Conservation (phyloP, 2,797 vertebrate species). For the Diglossa cyanea region DNA sequence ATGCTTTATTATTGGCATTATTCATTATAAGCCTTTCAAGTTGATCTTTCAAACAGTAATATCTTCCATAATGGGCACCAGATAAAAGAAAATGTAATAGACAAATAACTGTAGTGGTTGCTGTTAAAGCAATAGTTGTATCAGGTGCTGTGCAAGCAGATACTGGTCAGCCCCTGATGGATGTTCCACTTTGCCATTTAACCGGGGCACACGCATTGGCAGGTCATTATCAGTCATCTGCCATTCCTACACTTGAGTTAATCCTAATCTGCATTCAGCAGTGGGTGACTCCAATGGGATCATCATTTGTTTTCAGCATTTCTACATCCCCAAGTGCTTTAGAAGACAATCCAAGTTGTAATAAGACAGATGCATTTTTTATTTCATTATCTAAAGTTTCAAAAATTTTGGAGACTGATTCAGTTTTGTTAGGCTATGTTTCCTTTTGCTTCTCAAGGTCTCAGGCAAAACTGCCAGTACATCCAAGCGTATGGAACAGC, state of each 20-base stretch:
- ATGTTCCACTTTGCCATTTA: not conserved
- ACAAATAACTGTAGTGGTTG: not conserved
- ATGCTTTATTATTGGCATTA: not conserved
- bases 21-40: not conserved
- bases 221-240: conserved; percentile 13
- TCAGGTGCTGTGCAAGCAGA: not conserved
- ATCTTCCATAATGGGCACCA: not conserved
- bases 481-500: not conserved
- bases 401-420: not conserved
- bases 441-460: not conserved
- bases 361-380: not conserved
- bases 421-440: not conserved
- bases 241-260: not conserved
- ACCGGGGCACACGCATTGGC: not conserved
- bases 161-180: not conserved
- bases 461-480: not conserved
- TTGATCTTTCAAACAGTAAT: not conserved
- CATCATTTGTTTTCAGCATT: not conserved
- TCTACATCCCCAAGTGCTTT: not conserved
- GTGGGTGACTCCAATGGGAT: not conserved
- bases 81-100: not conserved
- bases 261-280: not conserved
- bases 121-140: not conserved
- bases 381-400: not conserved
- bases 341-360: not conserved